phyloP scores from a whole-genome alignment of 2,888 invertebrate genomes.

The Plusia festucae region DNA sequence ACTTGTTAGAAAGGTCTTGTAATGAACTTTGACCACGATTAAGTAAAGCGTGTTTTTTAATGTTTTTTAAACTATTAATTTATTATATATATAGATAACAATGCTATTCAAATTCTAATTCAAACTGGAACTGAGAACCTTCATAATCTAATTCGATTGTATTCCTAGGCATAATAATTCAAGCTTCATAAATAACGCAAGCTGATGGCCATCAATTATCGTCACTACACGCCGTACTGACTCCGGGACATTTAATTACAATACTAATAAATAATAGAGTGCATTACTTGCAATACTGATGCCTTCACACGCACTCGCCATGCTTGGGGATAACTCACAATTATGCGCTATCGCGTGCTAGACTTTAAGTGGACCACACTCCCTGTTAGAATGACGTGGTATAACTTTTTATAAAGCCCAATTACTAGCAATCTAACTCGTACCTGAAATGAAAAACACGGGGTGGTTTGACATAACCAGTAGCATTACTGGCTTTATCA shows the following conservation, averaged over 20 bases:
- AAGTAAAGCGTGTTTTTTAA: too few species aligned
- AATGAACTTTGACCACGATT: too few species aligned
- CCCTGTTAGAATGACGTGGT: neutral
- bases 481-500: neutral
- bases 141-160: constrained; percentile 9
- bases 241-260: constrained; percentile 31
- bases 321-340: constrained; percentile 10
- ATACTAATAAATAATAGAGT: constrained; percentile 42
- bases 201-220: constrained; percentile 39
- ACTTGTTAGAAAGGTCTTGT: too few species aligned
- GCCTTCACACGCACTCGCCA: constrained; percentile 29
- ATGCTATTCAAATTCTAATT: constrained; percentile 15
- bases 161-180: constrained; percentile 28
- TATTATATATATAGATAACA: too few species aligned
- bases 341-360: constrained; percentile 39
- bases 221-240: constrained; percentile 8
- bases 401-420: constrained; percentile 7
- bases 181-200: constrained; percentile 32
- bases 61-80: too few species aligned
- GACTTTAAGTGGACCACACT: constrained; percentile 13
- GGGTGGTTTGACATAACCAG: too few species aligned
- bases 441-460: neutral
- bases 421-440: neutral
- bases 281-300: constrained; percentile 43
- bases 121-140: constrained; percentile 9